These are phyloP conservation scores for Polypterus senegalus DNA, from an alignment of 2,113 vertebrate genomes.

Conservation along the genomic window DNA sequence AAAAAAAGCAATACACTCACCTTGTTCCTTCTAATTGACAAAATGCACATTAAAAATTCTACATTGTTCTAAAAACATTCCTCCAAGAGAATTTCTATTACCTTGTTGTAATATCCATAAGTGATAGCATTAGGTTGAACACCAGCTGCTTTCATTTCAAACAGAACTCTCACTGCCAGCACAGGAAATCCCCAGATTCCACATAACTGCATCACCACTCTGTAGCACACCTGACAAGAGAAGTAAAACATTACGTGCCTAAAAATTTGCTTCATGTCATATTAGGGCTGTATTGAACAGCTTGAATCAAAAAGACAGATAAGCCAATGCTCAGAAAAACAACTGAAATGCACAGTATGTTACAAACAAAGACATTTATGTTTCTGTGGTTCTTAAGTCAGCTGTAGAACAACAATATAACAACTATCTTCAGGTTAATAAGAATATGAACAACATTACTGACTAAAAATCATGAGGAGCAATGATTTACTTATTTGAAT, in stretches of 20 bases:
- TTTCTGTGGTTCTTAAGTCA: too few relatives aligned
- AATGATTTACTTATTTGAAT: too few relatives aligned
- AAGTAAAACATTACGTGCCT: conserved; percentile 1
- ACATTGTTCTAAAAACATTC: too few relatives aligned
- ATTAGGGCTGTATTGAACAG: not conserved
- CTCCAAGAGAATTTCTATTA: conserved; percentile 28
- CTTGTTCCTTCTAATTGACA: too few relatives aligned
- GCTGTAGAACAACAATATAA: too few relatives aligned
- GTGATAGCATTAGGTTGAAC: conserved; percentile 92
- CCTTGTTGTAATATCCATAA: conserved; percentile 98
- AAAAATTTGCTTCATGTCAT: not conserved
- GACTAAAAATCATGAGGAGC: too few relatives aligned
- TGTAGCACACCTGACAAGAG: conserved; percentile 76
- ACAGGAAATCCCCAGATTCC: conserved; percentile 84
- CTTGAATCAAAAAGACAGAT: not conserved
- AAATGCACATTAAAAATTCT: too few relatives aligned
- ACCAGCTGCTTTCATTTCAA: conserved; percentile 92
- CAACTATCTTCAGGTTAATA: too few relatives aligned
- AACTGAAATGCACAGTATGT: conserved; percentile 8
- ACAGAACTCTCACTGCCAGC: conserved; percentile 83
- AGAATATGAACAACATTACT: too few relatives aligned
- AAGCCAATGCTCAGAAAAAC: not conserved
- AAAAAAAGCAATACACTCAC: too few relatives aligned
- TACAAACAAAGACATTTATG: too few relatives aligned
- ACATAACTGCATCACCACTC: conserved; percentile 94